Evolutionary conservation across 1,140 invertebrate genomes (phyloP).

Genomic region (Scaptodrosophila lebanonensis): DNA sequence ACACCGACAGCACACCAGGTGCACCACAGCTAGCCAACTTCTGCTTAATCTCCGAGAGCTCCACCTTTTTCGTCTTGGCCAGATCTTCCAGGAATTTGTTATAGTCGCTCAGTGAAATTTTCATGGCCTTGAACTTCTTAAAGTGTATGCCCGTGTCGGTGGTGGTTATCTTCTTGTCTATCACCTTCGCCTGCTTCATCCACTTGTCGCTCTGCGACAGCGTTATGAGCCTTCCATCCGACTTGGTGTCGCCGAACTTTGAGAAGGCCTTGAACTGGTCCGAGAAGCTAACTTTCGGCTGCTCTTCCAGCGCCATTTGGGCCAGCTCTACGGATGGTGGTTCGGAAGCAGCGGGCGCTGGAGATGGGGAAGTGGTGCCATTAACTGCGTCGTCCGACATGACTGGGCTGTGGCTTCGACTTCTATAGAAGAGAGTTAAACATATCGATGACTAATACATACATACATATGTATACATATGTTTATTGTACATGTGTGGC

Average conservation of each 20-base stretch:
- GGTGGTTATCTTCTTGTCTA: conserved; percentile 93
- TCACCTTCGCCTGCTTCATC: conserved; percentile 96
- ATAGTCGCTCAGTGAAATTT: conserved; percentile 85
- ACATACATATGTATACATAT: too few species aligned
- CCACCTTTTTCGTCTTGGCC: conserved; percentile 87
- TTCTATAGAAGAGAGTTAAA: too few species aligned
- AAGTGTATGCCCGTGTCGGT: conserved; percentile 93
- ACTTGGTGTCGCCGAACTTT: conserved; percentile 92
- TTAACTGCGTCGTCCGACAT: conserved; percentile 66
- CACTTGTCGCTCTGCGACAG: conserved; percentile 94
- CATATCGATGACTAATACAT: too few species aligned
- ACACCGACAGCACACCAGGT: conserved; percentile 81
- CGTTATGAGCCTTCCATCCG: conserved; percentile 91
- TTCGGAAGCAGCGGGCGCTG: conserved; percentile 37
- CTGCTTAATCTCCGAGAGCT: conserved; percentile 85
- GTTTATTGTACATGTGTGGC: too few species aligned
- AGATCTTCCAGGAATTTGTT: conserved; percentile 89
- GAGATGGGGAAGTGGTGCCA: conserved; percentile 35
- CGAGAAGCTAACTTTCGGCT: conserved; percentile 70
- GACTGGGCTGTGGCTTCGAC: conserved; percentile 18
- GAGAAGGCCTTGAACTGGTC: conserved; percentile 84
- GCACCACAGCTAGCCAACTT: conserved; percentile 87
- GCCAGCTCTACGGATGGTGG: conserved; percentile 58
- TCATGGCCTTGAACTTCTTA: conserved; percentile 90
- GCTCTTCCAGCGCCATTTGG: conserved; percentile 63